Percentiles rank a stretch among this genome's conserved stretches.
Evolutionary conservation across 2,888 invertebrate genomes (phyloP).

Genomic region (Ferrisia virgata): DNA sequence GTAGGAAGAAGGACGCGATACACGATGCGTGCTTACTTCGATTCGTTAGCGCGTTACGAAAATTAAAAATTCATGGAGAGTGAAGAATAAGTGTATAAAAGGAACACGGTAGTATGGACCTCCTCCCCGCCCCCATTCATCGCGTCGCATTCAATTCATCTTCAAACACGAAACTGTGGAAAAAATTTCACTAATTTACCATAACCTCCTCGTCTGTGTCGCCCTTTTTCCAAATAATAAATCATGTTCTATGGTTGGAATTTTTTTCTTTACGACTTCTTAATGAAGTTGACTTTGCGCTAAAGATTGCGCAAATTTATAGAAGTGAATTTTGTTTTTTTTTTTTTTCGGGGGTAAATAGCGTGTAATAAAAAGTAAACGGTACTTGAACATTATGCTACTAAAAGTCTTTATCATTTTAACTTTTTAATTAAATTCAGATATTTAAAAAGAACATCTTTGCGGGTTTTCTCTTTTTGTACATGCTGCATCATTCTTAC

Average conservation of each 20-base stretch:
- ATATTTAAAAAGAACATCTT: neutral
- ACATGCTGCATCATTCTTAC: no score
- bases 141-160: neutral
- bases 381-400: neutral
- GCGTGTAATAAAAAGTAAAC: neutral
- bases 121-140: neutral
- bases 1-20: neutral
- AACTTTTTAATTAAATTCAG: slow-evolving; percentile 13
- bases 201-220: neutral
- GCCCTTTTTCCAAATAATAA: neutral
- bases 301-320: neutral
- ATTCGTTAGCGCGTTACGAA: neutral
- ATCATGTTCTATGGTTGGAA: neutral
- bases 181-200: neutral
- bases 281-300: neutral
- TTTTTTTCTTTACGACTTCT: neutral
- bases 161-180: neutral
- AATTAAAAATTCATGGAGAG: slow-evolving; percentile 6
- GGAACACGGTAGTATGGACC: neutral
- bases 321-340: neutral
- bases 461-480: neutral
- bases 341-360: neutral
- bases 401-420: neutral
- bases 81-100: neutral
- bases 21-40: neutral